Base-by-base conservation (phyloP, 2,888 invertebrate genomes). In the Tinea pellionella region DNA sequence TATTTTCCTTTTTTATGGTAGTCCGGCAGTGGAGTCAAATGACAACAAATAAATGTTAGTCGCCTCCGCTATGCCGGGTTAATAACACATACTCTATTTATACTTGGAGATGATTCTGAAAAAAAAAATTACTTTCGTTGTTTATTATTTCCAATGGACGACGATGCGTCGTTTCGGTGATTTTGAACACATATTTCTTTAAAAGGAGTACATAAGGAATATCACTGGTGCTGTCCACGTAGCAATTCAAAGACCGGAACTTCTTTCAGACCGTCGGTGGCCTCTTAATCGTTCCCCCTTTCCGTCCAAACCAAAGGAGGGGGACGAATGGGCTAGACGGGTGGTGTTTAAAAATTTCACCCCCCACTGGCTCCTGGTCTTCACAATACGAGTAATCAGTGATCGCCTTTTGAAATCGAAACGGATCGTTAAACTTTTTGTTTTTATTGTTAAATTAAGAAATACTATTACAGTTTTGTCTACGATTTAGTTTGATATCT, bases 351-450 rank as follows among this genome's bases (percentile, higher is more conserved):
- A 63, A 63, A 63, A 63, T 63, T 63, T 63, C 61, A 63, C 60
- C 61, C 61, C 37, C 56, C 62, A 58, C 60, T 63, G 63, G 51
- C 32, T 61, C 59, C 55, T 42, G 24, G 59, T 29, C 61, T 57
- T 41, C 59, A 63, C 63, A 63, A 63, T 63, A 61, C 63, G 61
- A 62, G 63, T 60, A 64, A 86, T 86, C 83, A 84, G 72, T 77
- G 80, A 86, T 86, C 76, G 82, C 81, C 81, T 81, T 85, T 84
- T 85, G 86, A 81, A 84, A 86, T 84, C 76, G 80, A 85, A 80
- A 82, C 84, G 80, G 63, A 73, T 79, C 73, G 77, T 80, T 83
- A 75, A 73, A 73, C 75, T 60, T 62, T 60, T 60, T 59, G 59
- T 73, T 76, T 75, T 74, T 32, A 12, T 32, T 32, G 32, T 32